Percentiles rank a stretch among this genome's conserved stretches.
Evolutionary conservation across 2,797 vertebrate genomes (phyloP).

Genomic region (Gallirallus australis): DNA sequence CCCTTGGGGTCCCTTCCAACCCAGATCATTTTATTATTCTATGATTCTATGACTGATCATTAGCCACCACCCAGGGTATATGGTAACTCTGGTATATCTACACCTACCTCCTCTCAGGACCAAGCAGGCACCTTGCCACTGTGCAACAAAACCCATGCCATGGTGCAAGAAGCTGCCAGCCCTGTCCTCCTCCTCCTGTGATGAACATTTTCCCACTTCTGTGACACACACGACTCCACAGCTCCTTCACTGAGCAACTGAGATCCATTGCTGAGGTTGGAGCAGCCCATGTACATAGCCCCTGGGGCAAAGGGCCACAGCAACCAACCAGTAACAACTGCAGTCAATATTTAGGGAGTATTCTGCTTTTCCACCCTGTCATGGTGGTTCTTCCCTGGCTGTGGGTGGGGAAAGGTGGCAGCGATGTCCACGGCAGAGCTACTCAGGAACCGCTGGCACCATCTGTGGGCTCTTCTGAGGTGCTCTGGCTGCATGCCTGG

Average conservation of each 20-base stretch:
- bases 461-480: not conserved
- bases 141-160: not conserved
- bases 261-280: not conserved
- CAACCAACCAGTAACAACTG: no score
- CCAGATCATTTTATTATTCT: no score
- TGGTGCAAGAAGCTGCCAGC: not conserved
- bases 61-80: not conserved
- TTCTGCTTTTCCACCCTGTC: not conserved
- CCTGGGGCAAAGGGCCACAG: not conserved
- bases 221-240: not conserved
- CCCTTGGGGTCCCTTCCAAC: no score
- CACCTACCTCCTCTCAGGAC: not conserved
- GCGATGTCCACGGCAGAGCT: not conserved
- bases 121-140: not conserved
- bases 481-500: not conserved
- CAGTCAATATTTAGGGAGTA: not conserved
- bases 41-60: no score
- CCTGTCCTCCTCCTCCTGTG: rapidly evolving
- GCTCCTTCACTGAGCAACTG: not conserved
- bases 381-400: not conserved
- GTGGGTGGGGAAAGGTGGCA: not conserved
- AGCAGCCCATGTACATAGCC: rapidly evolving
- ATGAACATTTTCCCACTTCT: not conserved
- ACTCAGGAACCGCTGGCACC: rapidly evolving
- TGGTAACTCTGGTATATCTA: no score